These are phyloP conservation scores for Pangasianodon gigas DNA, from an alignment of 2,113 vertebrate species.

Conservation along the genomic window DNA sequence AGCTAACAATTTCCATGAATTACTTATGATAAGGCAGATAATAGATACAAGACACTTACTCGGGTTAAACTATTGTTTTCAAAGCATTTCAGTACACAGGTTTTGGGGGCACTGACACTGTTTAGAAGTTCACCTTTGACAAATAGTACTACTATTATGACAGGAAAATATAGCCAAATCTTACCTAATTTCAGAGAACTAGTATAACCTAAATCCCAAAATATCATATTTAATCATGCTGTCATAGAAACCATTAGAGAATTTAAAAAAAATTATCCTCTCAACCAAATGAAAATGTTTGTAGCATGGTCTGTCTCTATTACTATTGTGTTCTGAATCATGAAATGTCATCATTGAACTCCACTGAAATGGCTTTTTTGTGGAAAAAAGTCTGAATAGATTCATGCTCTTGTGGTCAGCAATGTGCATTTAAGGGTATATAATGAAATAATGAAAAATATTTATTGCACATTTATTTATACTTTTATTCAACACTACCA, in stretches of 20 bases:
- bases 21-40: neutral
- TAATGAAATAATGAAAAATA: neutral
- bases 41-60: neutral
- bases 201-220: neutral
- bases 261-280: neutral
- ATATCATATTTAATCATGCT: neutral
- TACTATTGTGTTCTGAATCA: neutral
- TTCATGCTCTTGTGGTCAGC: conserved; percentile 20
- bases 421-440: neutral
- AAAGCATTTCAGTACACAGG: neutral
- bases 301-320: neutral
- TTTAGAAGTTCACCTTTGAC: neutral
- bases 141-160: neutral
- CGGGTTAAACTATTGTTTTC: neutral
- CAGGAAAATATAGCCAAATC: neutral
- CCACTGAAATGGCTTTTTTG: neutral
- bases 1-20: neutral
- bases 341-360: neutral
- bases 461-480: conserved; percentile 56
- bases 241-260: neutral
- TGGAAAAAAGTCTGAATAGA: neutral
- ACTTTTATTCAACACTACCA: conserved; percentile 5
- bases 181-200: neutral
- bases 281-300: neutral
- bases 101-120: neutral